Evolutionary conservation across 2,888 invertebrate genomes (phyloP).

Genomic region (Meteorus colon): DNA sequence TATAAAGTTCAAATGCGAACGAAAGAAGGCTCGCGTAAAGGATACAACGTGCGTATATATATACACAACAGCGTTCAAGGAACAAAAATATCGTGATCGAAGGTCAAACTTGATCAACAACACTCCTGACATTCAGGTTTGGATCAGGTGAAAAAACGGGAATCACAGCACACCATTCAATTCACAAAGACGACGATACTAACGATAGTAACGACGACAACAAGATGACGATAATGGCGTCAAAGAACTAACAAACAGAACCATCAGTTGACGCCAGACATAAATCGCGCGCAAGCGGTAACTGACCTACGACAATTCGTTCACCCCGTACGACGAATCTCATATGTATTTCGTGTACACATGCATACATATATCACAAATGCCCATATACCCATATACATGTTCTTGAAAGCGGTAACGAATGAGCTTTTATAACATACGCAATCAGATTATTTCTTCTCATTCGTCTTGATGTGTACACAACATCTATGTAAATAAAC

Average conservation of each 20-base stretch:
- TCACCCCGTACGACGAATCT: constrained; percentile 49
- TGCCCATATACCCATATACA: too few relatives aligned
- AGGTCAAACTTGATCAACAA: constrained; percentile 39
- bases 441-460: constrained; percentile 18
- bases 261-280: constrained; percentile 29
- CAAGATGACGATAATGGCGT: background rate
- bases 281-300: constrained; percentile 44
- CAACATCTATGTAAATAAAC: constrained; percentile 14
- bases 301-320: constrained; percentile 59
- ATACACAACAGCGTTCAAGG: background rate
- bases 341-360: constrained; percentile 24
- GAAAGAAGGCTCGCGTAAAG: background rate
- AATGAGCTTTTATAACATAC: constrained; percentile 13
- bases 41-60: background rate
- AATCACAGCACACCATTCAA: constrained; percentile 37
- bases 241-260: too few relatives aligned
- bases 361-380: background rate
- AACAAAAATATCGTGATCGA: constrained; percentile 35
- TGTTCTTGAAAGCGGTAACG: background rate
- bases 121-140: constrained; percentile 24
- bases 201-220: constrained; percentile 7
- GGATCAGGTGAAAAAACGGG: constrained; percentile 17
- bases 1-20: background rate
- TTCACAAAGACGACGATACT: constrained; percentile 47
- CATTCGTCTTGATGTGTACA: constrained; percentile 1